Percentiles rank a stretch among this genome's conserved stretches.
Conservation (phyloP, 2,797 vertebrate genomes). For the Ibycter americanus region DNA sequence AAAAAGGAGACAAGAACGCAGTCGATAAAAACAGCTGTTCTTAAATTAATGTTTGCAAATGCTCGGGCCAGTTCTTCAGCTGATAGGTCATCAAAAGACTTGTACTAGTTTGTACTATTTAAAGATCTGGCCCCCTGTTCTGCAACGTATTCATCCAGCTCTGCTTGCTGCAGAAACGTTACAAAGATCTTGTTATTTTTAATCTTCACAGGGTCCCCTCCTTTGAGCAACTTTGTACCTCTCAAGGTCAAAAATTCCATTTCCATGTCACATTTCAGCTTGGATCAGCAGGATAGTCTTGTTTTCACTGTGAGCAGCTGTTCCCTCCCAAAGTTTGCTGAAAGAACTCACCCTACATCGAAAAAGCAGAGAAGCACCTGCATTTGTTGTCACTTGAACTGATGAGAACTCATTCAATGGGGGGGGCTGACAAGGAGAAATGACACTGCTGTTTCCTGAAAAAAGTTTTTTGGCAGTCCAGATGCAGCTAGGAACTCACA, state of each 20-base stretch:
- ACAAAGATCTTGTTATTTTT: background rate
- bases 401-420: background rate
- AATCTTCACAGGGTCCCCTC: background rate
- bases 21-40: constrained; percentile 27
- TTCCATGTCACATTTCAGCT: background rate
- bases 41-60: background rate
- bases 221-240: background rate
- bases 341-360: background rate
- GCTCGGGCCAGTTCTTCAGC: background rate
- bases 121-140: background rate
- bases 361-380: constrained; percentile 46
- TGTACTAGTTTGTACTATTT: background rate
- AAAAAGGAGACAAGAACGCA: background rate
- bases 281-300: background rate
- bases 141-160: background rate
- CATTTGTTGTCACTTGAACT: background rate
- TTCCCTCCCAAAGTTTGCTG: background rate
- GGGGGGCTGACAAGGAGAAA: background rate
- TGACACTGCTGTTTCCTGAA: background rate
- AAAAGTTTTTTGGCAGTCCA: background rate
- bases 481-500: background rate
- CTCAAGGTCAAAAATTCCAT: constrained; percentile 20
- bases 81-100: background rate
- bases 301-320: constrained; percentile 2
- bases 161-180: fast-evolving